These are phyloP conservation scores for Laothoe populi DNA, from an alignment of 2,888 invertebrate genomes.

Conservation along the genomic window DNA sequence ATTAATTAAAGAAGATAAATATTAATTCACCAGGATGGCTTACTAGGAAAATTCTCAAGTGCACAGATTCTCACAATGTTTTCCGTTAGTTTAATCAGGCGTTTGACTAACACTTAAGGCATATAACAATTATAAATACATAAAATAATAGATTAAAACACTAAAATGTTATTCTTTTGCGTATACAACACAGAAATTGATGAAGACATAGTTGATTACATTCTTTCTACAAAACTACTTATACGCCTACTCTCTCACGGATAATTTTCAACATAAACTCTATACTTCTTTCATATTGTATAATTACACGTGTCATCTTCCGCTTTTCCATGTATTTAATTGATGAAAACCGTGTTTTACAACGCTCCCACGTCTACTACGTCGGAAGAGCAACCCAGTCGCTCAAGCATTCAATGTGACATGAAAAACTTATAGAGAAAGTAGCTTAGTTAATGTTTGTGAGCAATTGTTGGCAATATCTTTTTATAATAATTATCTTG, in stretches of 20 bases:
- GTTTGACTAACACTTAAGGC: no score
- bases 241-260: constrained; percentile 12
- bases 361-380: constrained; percentile 54
- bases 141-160: no score
- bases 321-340: constrained; percentile 51
- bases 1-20: no score
- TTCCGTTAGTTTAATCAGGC: no score
- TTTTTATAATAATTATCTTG: constrained; percentile 40
- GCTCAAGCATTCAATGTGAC: constrained; percentile 48
- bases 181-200: no score
- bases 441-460: neutral
- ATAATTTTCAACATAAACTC: neutral
- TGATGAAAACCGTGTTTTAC: constrained; percentile 45
- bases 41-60: no score
- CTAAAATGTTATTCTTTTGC: no score
- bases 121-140: no score
- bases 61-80: no score
- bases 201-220: neutral
- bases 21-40: no score
- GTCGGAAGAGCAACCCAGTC: constrained; percentile 56
- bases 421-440: constrained; percentile 39
- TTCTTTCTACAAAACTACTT: no score
- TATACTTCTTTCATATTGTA: constrained; percentile 27
- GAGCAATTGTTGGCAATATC: neutral
- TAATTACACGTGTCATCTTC: constrained; percentile 48